Conservation (phyloP, 2,888 invertebrate genomes). For the Euclidia mi region DNA sequence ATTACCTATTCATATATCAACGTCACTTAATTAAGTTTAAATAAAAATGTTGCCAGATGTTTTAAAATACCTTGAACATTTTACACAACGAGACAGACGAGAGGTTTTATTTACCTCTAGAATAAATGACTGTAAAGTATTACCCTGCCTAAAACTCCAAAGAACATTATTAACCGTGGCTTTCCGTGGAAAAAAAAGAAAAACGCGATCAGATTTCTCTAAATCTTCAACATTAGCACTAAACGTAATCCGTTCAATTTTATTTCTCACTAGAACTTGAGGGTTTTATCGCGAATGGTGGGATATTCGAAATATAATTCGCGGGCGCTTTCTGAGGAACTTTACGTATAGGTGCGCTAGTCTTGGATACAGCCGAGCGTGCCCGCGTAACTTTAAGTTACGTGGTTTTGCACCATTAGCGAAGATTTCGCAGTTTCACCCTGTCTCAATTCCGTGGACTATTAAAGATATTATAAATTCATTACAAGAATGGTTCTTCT, state of each 20-base stretch:
- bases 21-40: neutral
- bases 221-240: constrained; percentile 49
- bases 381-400: constrained; percentile 69
- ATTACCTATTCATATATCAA: neutral
- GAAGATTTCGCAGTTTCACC: constrained; percentile 80
- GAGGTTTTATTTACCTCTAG: constrained; percentile 50
- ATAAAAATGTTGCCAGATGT: neutral
- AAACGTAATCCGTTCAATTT: constrained; percentile 61
- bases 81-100: constrained; percentile 37
- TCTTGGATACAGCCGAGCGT: constrained; percentile 55
- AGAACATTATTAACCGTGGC: constrained; percentile 45
- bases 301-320: constrained; percentile 48
- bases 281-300: constrained; percentile 46
- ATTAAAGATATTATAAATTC: constrained; percentile 82
- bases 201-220: constrained; percentile 47
- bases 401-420: constrained; percentile 82
- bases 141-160: constrained; percentile 51
- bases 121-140: constrained; percentile 62
- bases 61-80: constrained; percentile 25
- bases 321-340: constrained; percentile 58
- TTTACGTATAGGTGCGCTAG: constrained; percentile 51
- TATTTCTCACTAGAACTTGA: constrained; percentile 52
- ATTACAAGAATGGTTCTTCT: constrained; percentile 80
- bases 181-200: constrained; percentile 45
- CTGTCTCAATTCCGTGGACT: constrained; percentile 78